Base-by-base conservation (phyloP, 1,140 invertebrate genomes). In the Ceratina japonica region DNA sequence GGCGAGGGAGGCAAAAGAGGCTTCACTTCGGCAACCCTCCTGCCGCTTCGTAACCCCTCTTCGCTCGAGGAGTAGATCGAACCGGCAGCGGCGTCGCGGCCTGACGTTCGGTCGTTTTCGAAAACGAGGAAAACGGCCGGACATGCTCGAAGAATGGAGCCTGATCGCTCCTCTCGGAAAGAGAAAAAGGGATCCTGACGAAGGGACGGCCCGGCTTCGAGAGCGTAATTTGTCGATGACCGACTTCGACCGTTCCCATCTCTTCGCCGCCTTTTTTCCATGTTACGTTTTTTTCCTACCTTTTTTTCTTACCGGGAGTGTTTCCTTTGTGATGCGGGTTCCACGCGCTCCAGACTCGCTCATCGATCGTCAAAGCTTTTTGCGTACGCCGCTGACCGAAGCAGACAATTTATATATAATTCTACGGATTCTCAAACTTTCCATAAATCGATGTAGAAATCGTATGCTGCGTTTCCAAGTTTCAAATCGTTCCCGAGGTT, bases 11-110 rank as follows among this genome's bases (percentile, higher is more conserved):
- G 68, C 63, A 58, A 63, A 49, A 61, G 69, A 61, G 70, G 52
- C 73, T 66, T 70, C 79, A 81, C 79, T 76, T 71, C 31, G 59
- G 15, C 65, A 20, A 83, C 81, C 81, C 16, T 18, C 54, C 80
- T 63, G 58, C 73, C 22, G 59, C 59, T 73, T 65, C 66, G 72
- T 56, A 72, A 72, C 31, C 75, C 62, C 75, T 58, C 27, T 16
- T 24, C 1, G 1, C 27, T 8, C 44, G 18, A 65, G 37, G 10
- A 52, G 63, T 59, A 44, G 77, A 79, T 61, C 70, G 77, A 79
- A 37, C 18, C 61, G 18, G 37, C 37, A 8, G 37, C 37, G 27
- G 27, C 27, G 27, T 31, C 27, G 15, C 44, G 56, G n/a, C 27
- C 15, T 52, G 22, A 44, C n/a, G 54, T 15, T 3, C 61, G 61